phyloP scores from a whole-genome alignment of 2,113 vertebrate genomes.

The Chionodraco myersi region DNA sequence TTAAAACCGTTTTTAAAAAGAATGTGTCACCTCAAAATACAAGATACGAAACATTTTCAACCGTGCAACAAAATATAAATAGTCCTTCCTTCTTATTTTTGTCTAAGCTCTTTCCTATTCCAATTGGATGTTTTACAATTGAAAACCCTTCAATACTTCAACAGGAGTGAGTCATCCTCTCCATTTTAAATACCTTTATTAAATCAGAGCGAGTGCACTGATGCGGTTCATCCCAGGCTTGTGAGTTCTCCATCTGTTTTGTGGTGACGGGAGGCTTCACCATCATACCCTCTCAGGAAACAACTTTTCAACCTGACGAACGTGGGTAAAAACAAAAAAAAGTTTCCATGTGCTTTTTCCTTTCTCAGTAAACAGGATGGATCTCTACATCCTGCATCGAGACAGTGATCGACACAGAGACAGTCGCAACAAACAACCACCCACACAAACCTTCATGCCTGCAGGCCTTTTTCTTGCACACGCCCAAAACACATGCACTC shows the following conservation, averaged over 20 bases:
- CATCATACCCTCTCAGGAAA: constrained; percentile 31
- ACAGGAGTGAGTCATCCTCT: neutral
- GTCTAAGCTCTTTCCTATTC: neutral
- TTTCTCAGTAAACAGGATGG: constrained; percentile 35
- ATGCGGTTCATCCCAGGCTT: constrained; percentile 3
- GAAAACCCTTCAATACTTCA: constrained; percentile 6
- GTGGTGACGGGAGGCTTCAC: constrained; percentile 22
- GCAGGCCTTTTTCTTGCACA: constrained; percentile 35
- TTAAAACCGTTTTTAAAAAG: no score
- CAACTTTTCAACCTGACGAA: constrained; percentile 43
- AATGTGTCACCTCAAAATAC: no score
- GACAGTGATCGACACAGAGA: constrained; percentile 47
- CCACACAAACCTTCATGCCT: constrained; percentile 53
- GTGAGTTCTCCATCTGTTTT: constrained; percentile 10
- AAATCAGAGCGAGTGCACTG: constrained; percentile 2
- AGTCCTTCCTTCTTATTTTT: no score
- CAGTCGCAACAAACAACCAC: constrained; percentile 65
- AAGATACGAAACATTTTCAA: no score
- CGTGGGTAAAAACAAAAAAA: neutral
- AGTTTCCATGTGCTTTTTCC: constrained; percentile 7
- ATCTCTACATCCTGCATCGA: constrained; percentile 47
- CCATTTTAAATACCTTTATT: constrained; percentile 19
- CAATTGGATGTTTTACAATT: neutral
- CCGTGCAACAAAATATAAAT: no score
- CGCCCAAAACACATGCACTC: constrained; percentile 30